Percentiles rank a stretch among this genome's conserved stretches.
phyloP scores from a whole-genome alignment of 1,140 invertebrate genomes.

The Scaptomyza graminum region DNA sequence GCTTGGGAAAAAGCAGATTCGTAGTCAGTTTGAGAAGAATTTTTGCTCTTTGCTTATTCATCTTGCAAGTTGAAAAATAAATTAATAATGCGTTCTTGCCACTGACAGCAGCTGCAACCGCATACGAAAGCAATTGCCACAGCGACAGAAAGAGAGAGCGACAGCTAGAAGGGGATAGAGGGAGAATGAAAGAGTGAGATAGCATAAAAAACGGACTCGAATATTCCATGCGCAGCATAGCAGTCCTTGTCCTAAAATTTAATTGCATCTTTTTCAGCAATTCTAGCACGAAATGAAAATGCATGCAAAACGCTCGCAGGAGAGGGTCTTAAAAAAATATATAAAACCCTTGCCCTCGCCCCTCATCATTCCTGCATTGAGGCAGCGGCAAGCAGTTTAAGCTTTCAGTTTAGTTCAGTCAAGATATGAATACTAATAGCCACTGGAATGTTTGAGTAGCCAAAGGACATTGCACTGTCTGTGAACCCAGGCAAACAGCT shows the following conservation, averaged over 20 bases:
- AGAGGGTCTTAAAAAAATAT: slow-evolving; percentile 48
- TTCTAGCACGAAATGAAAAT: slow-evolving; percentile 79
- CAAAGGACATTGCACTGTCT: slow-evolving; percentile 77
- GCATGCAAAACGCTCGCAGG: slow-evolving; percentile 70
- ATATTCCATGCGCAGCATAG: slow-evolving; percentile 37
- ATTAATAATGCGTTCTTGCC: slow-evolving; percentile 82
- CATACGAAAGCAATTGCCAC: slow-evolving; percentile 38
- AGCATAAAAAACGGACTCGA: slow-evolving; percentile 11
- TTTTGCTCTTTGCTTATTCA: slow-evolving; percentile 81
- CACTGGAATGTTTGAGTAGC: slow-evolving; percentile 81
- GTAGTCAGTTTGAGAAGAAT: slow-evolving; percentile 46
- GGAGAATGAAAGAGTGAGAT: not conserved
- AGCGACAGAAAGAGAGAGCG: slow-evolving; percentile 5
- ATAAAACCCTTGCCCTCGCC: slow-evolving; percentile 1
- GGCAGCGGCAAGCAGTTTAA: slow-evolving; percentile 69
- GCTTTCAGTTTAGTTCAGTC: slow-evolving; percentile 81
- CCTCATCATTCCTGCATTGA: not conserved
- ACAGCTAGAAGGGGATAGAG: not conserved
- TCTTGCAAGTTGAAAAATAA: slow-evolving; percentile 82
- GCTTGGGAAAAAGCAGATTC: slow-evolving; percentile 40
- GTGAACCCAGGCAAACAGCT: slow-evolving; percentile 36
- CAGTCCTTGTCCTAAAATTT: slow-evolving; percentile 70
- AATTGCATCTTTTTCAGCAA: slow-evolving; percentile 82
- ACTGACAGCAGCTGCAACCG: slow-evolving; percentile 78
- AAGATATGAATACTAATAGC: slow-evolving; percentile 83